Conservation (phyloP, 53 echinoderm and acorn worm species). For the Henricia sp. region DNA sequence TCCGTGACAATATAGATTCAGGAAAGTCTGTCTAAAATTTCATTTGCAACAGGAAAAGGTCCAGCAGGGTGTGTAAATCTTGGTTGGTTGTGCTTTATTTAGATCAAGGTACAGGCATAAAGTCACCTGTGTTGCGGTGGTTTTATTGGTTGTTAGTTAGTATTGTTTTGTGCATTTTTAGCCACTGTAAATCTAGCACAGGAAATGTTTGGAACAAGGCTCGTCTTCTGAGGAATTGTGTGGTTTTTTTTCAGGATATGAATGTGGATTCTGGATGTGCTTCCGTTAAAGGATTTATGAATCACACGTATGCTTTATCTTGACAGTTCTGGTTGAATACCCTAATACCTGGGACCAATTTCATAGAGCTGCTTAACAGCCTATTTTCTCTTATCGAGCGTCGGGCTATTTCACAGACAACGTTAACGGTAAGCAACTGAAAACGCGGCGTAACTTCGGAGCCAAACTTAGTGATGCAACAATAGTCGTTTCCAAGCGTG, state of each 20-base stretch:
- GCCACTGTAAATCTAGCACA: neutral
- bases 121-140: neutral
- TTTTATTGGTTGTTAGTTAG: neutral
- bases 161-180: neutral
- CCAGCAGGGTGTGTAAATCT: neutral
- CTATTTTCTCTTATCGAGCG: too few relatives aligned
- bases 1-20: too few relatives aligned
- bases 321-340: too few relatives aligned
- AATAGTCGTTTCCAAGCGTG: too few relatives aligned
- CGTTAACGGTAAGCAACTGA: too few relatives aligned
- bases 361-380: too few relatives aligned
- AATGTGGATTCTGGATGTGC: constrained; percentile 6
- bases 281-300: neutral
- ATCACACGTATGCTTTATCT: too few relatives aligned
- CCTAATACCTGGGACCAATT: too few relatives aligned
- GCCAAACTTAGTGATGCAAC: too few relatives aligned
- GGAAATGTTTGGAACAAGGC: constrained; percentile 7
- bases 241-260: constrained; percentile 8
- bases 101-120: neutral
- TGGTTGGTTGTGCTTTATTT: neutral
- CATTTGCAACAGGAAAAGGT: neutral
- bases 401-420: too few relatives aligned
- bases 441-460: too few relatives aligned
- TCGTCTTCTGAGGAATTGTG: neutral
- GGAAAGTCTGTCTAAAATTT: neutral